Evolutionary conservation across 2,797 vertebrate species (phyloP), one percentile per base, ranked within the genome.

Genomic region (Scomberomorus guttatus): DNA sequence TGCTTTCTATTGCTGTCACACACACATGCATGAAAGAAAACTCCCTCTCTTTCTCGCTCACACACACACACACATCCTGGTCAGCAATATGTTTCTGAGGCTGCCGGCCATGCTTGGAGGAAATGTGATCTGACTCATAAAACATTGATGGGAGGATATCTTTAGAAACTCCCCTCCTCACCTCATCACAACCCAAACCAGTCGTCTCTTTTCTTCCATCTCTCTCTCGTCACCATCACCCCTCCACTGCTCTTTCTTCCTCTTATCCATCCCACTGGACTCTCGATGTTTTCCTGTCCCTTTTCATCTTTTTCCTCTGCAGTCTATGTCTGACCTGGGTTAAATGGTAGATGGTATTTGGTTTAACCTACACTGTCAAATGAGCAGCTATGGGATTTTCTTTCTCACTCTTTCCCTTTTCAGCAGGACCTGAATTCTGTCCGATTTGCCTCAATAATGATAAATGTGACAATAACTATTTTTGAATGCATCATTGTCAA

Each of bases 111-210:
- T 83, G 84, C 89, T 88, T 44, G 32, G 82, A 89, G 86, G 90
- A 93, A 92, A 92, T 89, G 78, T 87, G 90, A 93, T 93, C 80
- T 39, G 73, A 82, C 84, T 94, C 91, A 93, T 94, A 67, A 93
- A 94, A 91, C 88, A 94, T 94, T 89, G 77, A 95, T 90, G 77
- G 55, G 74, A 77, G 51, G 89, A 86, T 93, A 94, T 94, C 84
- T 94, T 94, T 93, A 93, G 93, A 93, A 90, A 89, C 77, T 72
- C 81, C 59, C 80, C 79, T 79, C 60, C 68, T 92, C 69, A 69
- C 80, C 77, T 83, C 87, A 82, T 84, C 83, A 72, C 71, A 81
- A 71, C 72, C 51, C 27, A 68, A 86, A 61, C 27, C 50, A 46
- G 32, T 67, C 67, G 12, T 58, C 44, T 79, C 50, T 78, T 76